These are phyloP conservation scores for Nomada lathburiana DNA, from an alignment of 2,888 invertebrate species.

Conservation along the genomic window DNA sequence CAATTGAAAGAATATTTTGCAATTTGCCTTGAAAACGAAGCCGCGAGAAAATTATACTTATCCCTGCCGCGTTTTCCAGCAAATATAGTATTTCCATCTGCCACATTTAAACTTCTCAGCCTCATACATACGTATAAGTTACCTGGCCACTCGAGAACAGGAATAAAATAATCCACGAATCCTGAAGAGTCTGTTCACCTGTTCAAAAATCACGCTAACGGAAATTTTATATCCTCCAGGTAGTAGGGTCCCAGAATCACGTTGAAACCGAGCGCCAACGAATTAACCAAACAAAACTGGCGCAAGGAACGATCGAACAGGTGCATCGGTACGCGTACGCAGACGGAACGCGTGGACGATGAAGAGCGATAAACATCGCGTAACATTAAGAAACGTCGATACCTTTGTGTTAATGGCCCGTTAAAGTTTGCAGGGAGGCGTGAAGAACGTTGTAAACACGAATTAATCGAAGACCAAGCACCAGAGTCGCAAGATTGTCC, in stretches of 20 bases:
- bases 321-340: background rate
- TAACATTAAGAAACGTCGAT: slow-evolving; percentile 59
- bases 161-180: background rate
- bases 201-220: slow-evolving; percentile 76
- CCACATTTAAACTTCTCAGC: background rate
- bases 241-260: slow-evolving; percentile 70
- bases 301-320: background rate
- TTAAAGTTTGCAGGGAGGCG: slow-evolving; percentile 76
- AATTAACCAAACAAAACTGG: background rate
- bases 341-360: slow-evolving; percentile 7
- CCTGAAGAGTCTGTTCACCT: slow-evolving; percentile 6
- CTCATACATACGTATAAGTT: too few species aligned
- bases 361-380: slow-evolving; percentile 7
- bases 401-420: slow-evolving; percentile 72
- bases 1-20: too few species aligned
- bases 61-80: too few species aligned
- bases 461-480: slow-evolving; percentile 80
- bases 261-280: slow-evolving; percentile 49
- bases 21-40: too few species aligned
- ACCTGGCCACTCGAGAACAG: background rate
- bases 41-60: too few species aligned
- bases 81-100: too few species aligned
- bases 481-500: slow-evolving; percentile 71
- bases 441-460: slow-evolving; percentile 82
- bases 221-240: slow-evolving; percentile 79